A percentile compares a stretch with the other conserved stretches of the same genome.
These are phyloP conservation scores for Lampris megalopsis DNA, from an alignment of 2,113 vertebrate species.

Conservation along the genomic window DNA sequence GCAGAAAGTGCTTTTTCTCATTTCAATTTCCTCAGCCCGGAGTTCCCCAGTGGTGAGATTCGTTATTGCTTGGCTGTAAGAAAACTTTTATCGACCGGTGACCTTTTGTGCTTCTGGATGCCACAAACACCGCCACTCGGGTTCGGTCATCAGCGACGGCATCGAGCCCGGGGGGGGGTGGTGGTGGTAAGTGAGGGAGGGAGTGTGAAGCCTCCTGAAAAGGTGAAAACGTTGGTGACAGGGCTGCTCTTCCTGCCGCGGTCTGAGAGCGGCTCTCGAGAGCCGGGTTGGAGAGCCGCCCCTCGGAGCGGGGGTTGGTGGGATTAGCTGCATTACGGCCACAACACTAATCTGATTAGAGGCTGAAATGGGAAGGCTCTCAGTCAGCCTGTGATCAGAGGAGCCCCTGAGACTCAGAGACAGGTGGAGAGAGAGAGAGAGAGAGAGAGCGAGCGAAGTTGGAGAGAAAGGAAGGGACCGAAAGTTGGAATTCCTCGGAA, in stretches of 20 bases:
- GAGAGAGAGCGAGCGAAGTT: background rate
- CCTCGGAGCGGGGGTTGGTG: background rate
- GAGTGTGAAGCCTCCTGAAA: conserved; percentile 11
- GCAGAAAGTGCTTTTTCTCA: conserved; percentile 19
- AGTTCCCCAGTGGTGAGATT: conserved; percentile 21
- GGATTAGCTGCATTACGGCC: conserved; percentile 70
- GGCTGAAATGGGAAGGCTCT: conserved; percentile 63
- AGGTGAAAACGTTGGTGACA: conserved; percentile 5
- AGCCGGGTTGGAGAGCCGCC: conserved; percentile 34
- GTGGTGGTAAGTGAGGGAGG: background rate
- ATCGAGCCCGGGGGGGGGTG: background rate
- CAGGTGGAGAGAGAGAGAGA: conserved; percentile 28
- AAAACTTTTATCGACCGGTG: conserved; percentile 24
- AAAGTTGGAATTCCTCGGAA: background rate
- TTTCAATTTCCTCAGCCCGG: conserved; percentile 18
- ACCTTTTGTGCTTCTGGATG: background rate
- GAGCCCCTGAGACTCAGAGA: conserved; percentile 35
- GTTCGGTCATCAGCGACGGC: background rate
- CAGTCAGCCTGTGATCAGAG: conserved; percentile 53
- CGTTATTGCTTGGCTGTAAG: conserved; percentile 15
- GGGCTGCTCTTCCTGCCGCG: conserved; percentile 8
- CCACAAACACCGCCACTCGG: background rate
- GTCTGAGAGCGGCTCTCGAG: conserved; percentile 26
- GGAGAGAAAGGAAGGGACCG: conserved; percentile 3
- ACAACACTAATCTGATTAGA: conserved; percentile 76